phyloP scores from a whole-genome alignment of 2,113 vertebrate species.

The Petrocephalus zakoni region DNA sequence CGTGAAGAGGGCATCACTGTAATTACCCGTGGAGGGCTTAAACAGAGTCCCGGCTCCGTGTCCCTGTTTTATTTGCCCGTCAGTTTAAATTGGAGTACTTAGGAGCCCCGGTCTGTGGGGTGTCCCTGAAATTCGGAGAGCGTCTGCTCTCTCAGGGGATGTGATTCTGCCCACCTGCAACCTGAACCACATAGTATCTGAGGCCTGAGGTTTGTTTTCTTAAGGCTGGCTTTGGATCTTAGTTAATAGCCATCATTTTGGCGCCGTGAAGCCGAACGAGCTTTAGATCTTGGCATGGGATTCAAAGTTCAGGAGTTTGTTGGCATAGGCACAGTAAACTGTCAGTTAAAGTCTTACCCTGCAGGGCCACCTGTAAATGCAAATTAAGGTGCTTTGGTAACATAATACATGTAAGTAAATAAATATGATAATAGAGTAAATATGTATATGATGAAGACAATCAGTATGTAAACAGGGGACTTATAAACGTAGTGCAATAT shows the following conservation, averaged over 20 bases:
- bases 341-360: background rate
- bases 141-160: background rate
- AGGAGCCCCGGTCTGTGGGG: background rate
- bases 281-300: background rate
- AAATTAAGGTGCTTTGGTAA: background rate
- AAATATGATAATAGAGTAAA: background rate
- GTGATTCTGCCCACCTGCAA: background rate
- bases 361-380: background rate
- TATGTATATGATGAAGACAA: background rate
- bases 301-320: background rate
- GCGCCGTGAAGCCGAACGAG: background rate
- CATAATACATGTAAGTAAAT: background rate
- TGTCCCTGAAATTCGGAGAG: background rate
- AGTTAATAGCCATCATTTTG: background rate
- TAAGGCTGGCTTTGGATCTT: background rate
- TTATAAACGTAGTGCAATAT: background rate
- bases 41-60: background rate
- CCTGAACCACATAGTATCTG: background rate
- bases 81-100: background rate
- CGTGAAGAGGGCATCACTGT: conserved; percentile 5
- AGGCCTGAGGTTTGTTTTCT: background rate
- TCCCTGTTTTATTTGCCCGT: background rate
- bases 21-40: conserved; percentile 4
- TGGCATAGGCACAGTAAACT: background rate
- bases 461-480: background rate